phyloP scores from a whole-genome alignment of 2,888 invertebrate genomes.

The Amiota communis region DNA sequence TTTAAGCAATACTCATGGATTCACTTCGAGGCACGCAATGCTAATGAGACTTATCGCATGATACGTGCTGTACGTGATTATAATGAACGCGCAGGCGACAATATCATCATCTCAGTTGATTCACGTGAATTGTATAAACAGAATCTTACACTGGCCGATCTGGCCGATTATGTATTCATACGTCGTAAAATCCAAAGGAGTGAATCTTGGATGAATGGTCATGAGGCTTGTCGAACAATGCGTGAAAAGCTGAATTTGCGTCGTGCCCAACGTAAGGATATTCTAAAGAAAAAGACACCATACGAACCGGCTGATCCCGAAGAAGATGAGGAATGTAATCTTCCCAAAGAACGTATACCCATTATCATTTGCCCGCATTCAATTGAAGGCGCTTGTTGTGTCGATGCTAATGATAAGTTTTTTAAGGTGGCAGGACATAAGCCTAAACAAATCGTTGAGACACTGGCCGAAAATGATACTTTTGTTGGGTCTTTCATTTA shows the following conservation, averaged over 20 bases:
- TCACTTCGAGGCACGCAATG: conserved; percentile 79
- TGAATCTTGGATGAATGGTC: conserved; percentile 75
- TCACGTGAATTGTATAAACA: conserved; percentile 75
- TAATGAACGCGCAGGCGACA: conserved; percentile 64
- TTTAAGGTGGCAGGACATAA: conserved; percentile 74
- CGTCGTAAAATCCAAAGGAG: conserved; percentile 77
- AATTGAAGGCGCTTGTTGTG: conserved; percentile 52
- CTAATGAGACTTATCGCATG: conserved; percentile 75
- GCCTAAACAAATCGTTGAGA: conserved; percentile 76
- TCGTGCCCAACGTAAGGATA: conserved; percentile 27
- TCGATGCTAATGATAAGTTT: conserved; percentile 67
- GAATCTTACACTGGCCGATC: conserved; percentile 73
- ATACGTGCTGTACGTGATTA: conserved; percentile 74
- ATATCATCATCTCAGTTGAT: conserved; percentile 77
- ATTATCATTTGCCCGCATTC: conserved; percentile 75
- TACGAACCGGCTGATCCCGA: conserved; percentile 23
- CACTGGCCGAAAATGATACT: conserved; percentile 81
- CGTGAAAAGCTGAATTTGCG: conserved; percentile 56
- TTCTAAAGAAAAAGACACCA: conserved; percentile 46
- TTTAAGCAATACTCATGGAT: conserved; percentile 78
- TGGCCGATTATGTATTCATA: conserved; percentile 77
- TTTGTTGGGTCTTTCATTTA: conserved; percentile 78
- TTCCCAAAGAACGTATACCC: conserved; percentile 12
- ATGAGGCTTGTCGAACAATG: conserved; percentile 74
- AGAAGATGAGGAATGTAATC: neutral